Percentiles rank a stretch among this genome's conserved stretches.
phyloP scores from a whole-genome alignment of 2,113 vertebrate genomes.

The Pteronura brasiliensis region DNA sequence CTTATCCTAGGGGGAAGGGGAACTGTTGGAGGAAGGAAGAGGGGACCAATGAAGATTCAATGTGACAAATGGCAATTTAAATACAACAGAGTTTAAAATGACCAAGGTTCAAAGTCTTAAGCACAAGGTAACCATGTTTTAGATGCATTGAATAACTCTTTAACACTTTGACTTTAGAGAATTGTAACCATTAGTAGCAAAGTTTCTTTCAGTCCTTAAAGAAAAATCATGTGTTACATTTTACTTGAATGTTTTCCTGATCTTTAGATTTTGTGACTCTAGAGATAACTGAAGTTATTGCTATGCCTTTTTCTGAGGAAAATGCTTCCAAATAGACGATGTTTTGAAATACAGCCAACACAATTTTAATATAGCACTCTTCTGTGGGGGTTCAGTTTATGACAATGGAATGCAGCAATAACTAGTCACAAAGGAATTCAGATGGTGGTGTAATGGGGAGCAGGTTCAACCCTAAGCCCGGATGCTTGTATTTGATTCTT shows the following conservation, averaged over 20 bases:
- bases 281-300: not conserved
- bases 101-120: not conserved
- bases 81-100: slow-evolving; percentile 2
- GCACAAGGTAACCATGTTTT: not conserved
- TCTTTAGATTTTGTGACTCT: slow-evolving; percentile 46
- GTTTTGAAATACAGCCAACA: slow-evolving; percentile 27
- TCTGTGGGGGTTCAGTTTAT: slow-evolving; percentile 7
- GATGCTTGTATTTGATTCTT: not conserved
- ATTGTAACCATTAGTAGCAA: not conserved
- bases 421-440: not conserved
- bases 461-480: not conserved
- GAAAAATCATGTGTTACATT: slow-evolving; percentile 5
- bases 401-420: not conserved
- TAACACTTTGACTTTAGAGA: not conserved
- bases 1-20: not conserved
- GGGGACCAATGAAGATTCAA: not conserved
- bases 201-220: not conserved
- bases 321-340: not conserved
- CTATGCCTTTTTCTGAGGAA: slow-evolving; percentile 18
- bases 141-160: not conserved
- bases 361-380: not conserved
- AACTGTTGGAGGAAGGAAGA: not conserved
- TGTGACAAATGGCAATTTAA: not conserved
- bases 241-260: slow-evolving; percentile 5
- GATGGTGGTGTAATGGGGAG: not conserved